Conservation (phyloP, 2,797 vertebrate genomes). For the Ataeniobius toweri region DNA sequence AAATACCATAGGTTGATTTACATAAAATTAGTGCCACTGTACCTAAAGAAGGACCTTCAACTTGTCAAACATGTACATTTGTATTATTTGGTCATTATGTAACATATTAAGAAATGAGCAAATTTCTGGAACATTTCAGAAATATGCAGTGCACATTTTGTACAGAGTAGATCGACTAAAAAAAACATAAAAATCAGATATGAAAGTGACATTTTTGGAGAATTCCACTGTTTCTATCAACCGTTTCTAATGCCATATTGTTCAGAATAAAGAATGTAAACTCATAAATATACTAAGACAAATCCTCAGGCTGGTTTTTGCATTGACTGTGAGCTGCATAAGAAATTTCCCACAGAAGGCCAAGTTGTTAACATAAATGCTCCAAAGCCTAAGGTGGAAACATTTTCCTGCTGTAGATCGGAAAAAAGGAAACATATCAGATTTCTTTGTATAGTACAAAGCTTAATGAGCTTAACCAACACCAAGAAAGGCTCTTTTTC, state of each 20-base stretch:
- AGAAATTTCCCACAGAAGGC: constrained; percentile 44
- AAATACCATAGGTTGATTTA: background rate
- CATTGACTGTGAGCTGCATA: constrained; percentile 34
- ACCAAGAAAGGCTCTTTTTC: constrained; percentile 50
- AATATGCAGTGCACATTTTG: no score
- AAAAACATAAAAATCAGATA: no score
- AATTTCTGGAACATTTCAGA: no score
- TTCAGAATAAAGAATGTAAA: background rate
- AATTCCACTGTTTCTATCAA: background rate
- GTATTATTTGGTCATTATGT: background rate
- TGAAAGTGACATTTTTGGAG: no score
- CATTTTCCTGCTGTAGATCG: constrained; percentile 39
- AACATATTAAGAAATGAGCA: background rate
- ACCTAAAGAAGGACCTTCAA: no score
- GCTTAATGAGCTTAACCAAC: constrained; percentile 56
- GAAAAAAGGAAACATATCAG: constrained; percentile 64
- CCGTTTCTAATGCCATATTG: background rate
- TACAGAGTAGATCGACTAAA: no score
- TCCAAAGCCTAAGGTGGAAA: constrained; percentile 56
- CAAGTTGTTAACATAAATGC: constrained; percentile 66
- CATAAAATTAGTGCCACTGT: no score
- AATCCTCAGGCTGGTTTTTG: constrained; percentile 18
- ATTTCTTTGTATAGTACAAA: constrained; percentile 59
- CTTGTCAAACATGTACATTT: no score
- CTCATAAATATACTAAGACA: background rate